Evolutionary conservation across 2,797 vertebrate genomes (phyloP).

Genomic region (Lophotriccus pileatus): DNA sequence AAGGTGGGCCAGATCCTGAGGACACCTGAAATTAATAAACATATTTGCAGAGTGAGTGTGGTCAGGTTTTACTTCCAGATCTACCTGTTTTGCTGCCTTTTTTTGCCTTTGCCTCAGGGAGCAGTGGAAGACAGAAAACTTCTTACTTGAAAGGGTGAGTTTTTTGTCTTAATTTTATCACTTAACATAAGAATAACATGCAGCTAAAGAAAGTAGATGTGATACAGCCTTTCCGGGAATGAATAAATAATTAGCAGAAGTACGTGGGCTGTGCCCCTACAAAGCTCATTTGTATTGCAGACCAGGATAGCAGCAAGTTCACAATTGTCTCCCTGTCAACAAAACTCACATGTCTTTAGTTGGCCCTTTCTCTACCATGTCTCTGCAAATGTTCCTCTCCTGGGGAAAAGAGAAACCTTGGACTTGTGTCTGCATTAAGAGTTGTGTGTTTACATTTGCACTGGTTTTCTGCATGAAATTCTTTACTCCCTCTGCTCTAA

Average conservation of each 20-base stretch:
- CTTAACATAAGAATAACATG: neutral
- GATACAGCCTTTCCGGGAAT: neutral
- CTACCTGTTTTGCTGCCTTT: neutral
- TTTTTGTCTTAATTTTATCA: neutral
- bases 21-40: neutral
- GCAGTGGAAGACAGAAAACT: neutral
- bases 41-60: neutral
- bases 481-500: neutral
- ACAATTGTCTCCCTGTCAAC: neutral
- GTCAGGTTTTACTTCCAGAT: neutral
- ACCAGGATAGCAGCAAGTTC: neutral
- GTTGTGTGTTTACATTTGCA: neutral
- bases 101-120: neutral
- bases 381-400: neutral
- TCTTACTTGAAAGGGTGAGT: neutral
- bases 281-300: neutral
- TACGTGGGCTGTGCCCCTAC: neutral
- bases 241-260: neutral
- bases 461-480: neutral
- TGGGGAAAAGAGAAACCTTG: neutral
- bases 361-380: neutral
- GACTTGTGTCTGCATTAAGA: neutral
- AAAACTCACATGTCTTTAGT: neutral
- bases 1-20: neutral
- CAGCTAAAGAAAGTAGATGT: neutral